phyloP scores from a whole-genome alignment of 2,888 invertebrate genomes.

The Anorthoa munda region DNA sequence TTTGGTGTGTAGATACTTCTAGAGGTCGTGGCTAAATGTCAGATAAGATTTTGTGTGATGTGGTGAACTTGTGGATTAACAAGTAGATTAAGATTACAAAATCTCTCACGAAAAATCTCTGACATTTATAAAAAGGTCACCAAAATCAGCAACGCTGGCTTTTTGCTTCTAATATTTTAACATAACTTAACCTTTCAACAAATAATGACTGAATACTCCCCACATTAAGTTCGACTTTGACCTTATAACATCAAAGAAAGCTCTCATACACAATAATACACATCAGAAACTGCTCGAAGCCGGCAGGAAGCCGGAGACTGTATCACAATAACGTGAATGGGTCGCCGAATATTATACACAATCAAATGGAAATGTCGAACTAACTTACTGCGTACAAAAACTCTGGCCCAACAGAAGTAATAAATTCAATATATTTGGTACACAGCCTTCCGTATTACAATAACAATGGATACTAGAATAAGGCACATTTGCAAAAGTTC shows the following conservation, averaged over 20 bases:
- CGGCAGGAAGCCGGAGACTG: slow-evolving; percentile 6
- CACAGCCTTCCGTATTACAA: slow-evolving; percentile 59
- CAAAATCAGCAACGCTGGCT: not conserved
- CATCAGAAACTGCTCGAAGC: slow-evolving; percentile 4
- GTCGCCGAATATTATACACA: slow-evolving; percentile 40
- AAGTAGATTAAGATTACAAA: too few relatives aligned
- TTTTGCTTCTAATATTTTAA: not conserved
- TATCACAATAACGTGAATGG: slow-evolving; percentile 16
- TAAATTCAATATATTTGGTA: slow-evolving; percentile 63
- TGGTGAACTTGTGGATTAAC: too few relatives aligned
- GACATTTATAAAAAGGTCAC: not conserved
- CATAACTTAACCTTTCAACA: not conserved
- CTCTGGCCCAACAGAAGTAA: slow-evolving; percentile 53
- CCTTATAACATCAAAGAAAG: slow-evolving; percentile 16
- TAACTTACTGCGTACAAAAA: slow-evolving; percentile 56
- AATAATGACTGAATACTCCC: not conserved
- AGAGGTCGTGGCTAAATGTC: too few relatives aligned
- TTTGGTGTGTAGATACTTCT: too few relatives aligned
- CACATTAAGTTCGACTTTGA: slow-evolving; percentile 9
- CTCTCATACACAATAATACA: slow-evolving; percentile 19
- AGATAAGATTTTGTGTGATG: too few relatives aligned
- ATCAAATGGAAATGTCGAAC: slow-evolving; percentile 47
- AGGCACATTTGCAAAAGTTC: slow-evolving; percentile 47
- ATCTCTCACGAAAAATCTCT: not conserved
- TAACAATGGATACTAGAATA: slow-evolving; percentile 60